phyloP scores from a whole-genome alignment of 1,140 invertebrate genomes.

The Yoshiicerus persimilis region DNA sequence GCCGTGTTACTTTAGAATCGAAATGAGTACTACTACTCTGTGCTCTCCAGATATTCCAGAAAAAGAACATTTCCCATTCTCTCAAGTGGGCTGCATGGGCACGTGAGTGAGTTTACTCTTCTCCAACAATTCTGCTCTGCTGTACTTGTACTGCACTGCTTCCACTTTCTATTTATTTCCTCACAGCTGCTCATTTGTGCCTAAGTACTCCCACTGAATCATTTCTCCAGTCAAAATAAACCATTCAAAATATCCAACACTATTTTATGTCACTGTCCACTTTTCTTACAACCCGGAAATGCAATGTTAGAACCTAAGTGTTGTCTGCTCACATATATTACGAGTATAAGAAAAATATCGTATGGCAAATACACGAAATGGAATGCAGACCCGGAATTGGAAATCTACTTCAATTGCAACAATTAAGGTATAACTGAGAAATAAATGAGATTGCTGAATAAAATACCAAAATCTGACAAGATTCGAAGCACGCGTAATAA shows the following conservation, averaged over 20 bases:
- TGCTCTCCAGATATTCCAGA: not conserved
- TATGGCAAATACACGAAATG: no score
- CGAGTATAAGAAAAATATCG: no score
- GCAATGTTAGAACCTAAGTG: not conserved
- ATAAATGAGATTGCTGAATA: not conserved
- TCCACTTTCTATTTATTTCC: not conserved
- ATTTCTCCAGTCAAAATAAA: not conserved
- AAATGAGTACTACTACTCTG: not conserved
- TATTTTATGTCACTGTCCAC: no score
- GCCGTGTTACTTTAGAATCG: not conserved
- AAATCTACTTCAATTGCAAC: no score
- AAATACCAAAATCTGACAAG: not conserved
- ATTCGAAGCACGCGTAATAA: not conserved
- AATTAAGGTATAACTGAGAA: no score
- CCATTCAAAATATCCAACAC: not conserved
- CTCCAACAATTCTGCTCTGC: not conserved
- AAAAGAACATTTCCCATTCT: not conserved
- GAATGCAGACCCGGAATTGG: no score
- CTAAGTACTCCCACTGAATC: not conserved
- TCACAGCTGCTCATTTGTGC: not conserved
- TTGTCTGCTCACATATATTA: no score
- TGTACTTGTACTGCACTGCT: not conserved
- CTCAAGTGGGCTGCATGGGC: not conserved
- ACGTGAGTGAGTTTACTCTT: not conserved
- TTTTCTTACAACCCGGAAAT: not conserved